Conservation (phyloP, 2,113 vertebrate genomes). For the Neolamprologus longior region DNA sequence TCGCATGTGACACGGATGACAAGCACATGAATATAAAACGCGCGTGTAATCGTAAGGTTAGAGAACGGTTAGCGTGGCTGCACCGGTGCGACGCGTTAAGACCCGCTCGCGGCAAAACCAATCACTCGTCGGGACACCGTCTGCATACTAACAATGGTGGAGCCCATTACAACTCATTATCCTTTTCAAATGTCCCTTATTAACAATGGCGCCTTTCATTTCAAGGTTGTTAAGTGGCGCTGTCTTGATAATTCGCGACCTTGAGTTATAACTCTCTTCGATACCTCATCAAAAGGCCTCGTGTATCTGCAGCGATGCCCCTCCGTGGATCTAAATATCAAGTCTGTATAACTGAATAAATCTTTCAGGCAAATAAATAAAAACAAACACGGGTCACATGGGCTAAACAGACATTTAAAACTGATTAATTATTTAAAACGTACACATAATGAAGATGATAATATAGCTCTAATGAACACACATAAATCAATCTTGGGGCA, state of each 20-base stretch:
- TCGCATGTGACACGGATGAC: neutral
- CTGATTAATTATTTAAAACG: neutral
- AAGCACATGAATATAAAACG: neutral
- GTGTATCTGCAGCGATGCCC: neutral
- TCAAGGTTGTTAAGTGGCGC: constrained; percentile 51
- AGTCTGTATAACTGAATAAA: neutral
- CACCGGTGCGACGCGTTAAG: neutral
- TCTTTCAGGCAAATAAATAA: neutral
- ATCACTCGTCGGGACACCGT: neutral
- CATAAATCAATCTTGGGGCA: neutral
- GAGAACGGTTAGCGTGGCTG: neutral
- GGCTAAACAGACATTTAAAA: neutral
- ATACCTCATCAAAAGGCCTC: neutral
- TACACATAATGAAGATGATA: neutral
- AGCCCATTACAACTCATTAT: constrained; percentile 44
- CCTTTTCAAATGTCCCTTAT: constrained; percentile 28
- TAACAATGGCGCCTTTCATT: constrained; percentile 54
- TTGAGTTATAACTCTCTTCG: neutral
- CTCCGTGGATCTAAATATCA: neutral
- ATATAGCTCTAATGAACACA: neutral
- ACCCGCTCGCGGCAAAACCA: neutral
- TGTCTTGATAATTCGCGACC: constrained; percentile 10
- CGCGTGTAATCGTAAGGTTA: neutral
- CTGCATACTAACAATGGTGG: constrained; percentile 34
- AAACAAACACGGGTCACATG: neutral